Evolutionary conservation across 92 coral and sea anemone species (phyloP).

Genomic region (Micromussa lordhowensis): DNA sequence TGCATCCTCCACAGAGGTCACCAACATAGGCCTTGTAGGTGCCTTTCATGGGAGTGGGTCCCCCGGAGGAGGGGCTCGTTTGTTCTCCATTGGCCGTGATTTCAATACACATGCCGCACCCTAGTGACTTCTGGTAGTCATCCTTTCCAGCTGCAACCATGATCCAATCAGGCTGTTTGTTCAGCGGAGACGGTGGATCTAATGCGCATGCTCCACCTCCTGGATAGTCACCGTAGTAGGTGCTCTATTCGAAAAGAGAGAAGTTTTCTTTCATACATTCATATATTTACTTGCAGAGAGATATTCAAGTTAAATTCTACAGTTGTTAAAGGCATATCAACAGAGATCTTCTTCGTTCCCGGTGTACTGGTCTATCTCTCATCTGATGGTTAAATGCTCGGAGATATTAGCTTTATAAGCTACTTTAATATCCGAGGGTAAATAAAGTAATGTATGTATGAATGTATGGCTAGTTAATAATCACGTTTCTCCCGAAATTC

Average conservation of each 20-base stretch:
- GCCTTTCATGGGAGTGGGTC: constrained; percentile 76
- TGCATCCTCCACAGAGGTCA: constrained; percentile 76
- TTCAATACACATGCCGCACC: constrained; percentile 90
- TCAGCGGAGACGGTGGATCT: constrained; percentile 78
- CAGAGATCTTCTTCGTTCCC: too few relatives aligned
- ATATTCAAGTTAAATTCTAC: too few relatives aligned
- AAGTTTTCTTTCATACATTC: not conserved
- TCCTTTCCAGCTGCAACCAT: constrained; percentile 83
- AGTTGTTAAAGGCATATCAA: too few relatives aligned
- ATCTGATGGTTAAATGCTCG: too few relatives aligned
- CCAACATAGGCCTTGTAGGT: constrained; percentile 69
- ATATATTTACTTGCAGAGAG: too few relatives aligned
- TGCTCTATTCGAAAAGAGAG: constrained; percentile 35
- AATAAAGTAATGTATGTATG: too few relatives aligned
- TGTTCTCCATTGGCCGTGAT: constrained; percentile 76
- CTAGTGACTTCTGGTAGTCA: constrained; percentile 77
- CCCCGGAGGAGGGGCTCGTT: constrained; percentile 51
- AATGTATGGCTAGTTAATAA: too few relatives aligned
- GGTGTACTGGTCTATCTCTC: too few relatives aligned
- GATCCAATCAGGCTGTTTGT: constrained; percentile 75
- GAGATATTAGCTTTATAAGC: too few relatives aligned
- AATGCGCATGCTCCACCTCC: constrained; percentile 81
- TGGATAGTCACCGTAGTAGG: constrained; percentile 78
- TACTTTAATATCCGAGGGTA: too few relatives aligned
- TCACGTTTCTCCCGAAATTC: not conserved